phyloP scores from a whole-genome alignment of 2,797 vertebrate species.

The Acomys russatus region DNA sequence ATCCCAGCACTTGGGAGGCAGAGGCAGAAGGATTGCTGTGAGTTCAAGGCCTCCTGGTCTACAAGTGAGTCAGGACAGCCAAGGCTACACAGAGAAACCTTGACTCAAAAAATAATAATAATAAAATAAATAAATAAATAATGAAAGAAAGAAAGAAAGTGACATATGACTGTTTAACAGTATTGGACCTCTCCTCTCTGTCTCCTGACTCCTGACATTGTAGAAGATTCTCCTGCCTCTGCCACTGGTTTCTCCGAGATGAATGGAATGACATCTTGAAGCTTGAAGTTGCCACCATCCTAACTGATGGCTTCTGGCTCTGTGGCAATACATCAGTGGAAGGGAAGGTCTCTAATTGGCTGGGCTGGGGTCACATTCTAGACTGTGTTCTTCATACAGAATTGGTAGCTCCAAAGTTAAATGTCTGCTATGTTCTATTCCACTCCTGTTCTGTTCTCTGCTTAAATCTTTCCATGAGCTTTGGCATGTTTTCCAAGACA shows the following conservation, averaged over 20 bases:
- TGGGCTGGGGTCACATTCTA: not conserved
- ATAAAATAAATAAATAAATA: too few species aligned
- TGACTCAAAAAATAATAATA: too few species aligned
- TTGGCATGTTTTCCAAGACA: slow-evolving; percentile 44
- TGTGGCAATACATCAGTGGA: not conserved
- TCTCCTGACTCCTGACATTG: not conserved
- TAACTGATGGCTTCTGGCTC: not conserved
- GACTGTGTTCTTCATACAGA: not conserved
- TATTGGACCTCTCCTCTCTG: not conserved
- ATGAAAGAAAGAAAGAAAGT: too few species aligned
- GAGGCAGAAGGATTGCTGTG: too few species aligned
- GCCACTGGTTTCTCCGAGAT: not conserved
- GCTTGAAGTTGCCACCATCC: not conserved
- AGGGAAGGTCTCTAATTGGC: not conserved
- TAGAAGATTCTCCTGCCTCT: not conserved
- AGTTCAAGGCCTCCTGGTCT: too few species aligned
- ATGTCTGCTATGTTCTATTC: fast-evolving
- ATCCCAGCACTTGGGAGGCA: too few species aligned
- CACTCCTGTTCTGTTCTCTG: not conserved
- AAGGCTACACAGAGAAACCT: too few species aligned
- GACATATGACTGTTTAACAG: not conserved
- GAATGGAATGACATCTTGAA: not conserved
- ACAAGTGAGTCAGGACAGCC: too few species aligned
- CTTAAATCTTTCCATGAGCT: slow-evolving; percentile 19
- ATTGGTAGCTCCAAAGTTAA: not conserved